These are phyloP conservation scores for Poecilia picta DNA, from an alignment of 2,797 vertebrate genomes.

Conservation along the genomic window DNA sequence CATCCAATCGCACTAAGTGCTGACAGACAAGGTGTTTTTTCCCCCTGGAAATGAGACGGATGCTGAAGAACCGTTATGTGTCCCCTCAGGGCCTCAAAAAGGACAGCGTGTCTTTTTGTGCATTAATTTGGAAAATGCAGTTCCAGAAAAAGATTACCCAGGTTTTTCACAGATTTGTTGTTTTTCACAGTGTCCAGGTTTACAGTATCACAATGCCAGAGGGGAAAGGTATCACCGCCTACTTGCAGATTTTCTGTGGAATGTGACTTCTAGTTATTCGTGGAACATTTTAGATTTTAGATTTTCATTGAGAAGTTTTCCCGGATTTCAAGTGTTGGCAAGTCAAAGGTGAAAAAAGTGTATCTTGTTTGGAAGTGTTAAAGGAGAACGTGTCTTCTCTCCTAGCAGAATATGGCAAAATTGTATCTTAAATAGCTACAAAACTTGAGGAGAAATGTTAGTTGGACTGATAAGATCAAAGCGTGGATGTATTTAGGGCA, in stretches of 20 bases:
- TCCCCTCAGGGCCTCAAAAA: neutral
- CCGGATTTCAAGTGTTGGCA: neutral
- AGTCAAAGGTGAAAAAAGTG: neutral
- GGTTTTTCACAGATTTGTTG: neutral
- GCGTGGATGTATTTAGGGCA: neutral
- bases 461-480: neutral
- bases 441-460: neutral
- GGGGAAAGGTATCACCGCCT: neutral
- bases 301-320: no score
- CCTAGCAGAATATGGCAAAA: neutral
- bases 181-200: neutral
- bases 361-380: neutral
- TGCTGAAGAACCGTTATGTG: neutral
- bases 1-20: neutral
- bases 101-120: neutral
- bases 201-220: neutral
- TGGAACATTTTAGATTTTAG: no score
- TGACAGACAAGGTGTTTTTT: constrained; percentile 6
- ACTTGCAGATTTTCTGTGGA: no score
- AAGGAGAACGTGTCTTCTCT: neutral
- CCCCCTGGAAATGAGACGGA: neutral
- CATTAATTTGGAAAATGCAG: neutral
- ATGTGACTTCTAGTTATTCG: no score
- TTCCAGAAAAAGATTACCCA: neutral
- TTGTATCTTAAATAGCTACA: neutral